Conservation (phyloP, 2,888 invertebrate genomes). For the Rhimphoctona megacephalus region DNA sequence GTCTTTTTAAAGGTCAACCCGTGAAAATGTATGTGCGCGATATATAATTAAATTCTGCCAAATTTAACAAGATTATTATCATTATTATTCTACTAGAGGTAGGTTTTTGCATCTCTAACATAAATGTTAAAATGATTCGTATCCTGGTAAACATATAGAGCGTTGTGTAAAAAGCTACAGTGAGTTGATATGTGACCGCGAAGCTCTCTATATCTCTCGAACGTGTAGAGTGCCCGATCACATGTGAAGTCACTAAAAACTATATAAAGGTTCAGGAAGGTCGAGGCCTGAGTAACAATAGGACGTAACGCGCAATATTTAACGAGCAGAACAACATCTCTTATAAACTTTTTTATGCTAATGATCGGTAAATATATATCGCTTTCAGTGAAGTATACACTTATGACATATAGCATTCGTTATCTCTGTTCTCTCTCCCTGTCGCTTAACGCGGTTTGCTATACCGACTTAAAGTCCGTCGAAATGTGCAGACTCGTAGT, state of each 20-base stretch:
- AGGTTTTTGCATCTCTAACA: not conserved
- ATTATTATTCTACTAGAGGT: not conserved
- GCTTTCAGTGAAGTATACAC: conserved; percentile 35
- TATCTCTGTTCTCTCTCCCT: conserved; percentile 64
- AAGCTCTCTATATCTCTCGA: not conserved
- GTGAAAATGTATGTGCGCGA: not conserved
- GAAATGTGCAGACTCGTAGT: conserved; percentile 49
- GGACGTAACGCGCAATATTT: not conserved
- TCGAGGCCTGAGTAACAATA: not conserved
- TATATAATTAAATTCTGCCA: not conserved
- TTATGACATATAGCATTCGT: conserved; percentile 71
- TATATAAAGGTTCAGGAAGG: not conserved
- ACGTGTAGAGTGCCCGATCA: conserved; percentile 4
- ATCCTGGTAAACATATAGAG: conserved; percentile 1
- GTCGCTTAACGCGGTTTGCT: conserved; percentile 23
- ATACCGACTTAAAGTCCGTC: conserved; percentile 54
- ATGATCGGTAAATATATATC: not conserved
- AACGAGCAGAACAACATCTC: not conserved
- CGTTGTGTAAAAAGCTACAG: not conserved
- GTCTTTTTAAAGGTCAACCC: no score
- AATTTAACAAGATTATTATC: not conserved
- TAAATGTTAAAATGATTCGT: not conserved
- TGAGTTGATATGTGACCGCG: conserved; percentile 9
- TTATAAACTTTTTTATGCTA: not conserved
- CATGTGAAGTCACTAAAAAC: not conserved